phyloP scores from a whole-genome alignment of 2,113 vertebrate species.

The Rhipidura dahli region DNA sequence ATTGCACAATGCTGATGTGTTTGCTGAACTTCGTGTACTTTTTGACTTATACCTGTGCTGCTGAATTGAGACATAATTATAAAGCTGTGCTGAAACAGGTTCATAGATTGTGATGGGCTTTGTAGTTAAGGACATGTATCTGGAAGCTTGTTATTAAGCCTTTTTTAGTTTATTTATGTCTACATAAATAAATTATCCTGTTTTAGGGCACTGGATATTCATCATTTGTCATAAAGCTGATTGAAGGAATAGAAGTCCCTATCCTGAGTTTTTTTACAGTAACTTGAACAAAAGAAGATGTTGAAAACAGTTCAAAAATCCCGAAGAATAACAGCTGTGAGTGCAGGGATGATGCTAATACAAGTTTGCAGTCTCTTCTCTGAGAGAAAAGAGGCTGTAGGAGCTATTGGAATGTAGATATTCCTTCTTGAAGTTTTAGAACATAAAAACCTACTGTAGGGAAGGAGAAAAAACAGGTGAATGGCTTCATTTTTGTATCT shows the following conservation, averaged over 20 bases:
- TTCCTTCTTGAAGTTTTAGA: background rate
- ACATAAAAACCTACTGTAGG: background rate
- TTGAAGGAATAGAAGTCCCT: background rate
- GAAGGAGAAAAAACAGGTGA: background rate
- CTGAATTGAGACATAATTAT: background rate
- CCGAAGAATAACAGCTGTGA: background rate
- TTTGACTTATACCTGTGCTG: background rate
- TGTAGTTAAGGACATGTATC: background rate
- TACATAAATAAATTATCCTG: background rate
- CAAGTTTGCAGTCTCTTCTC: background rate
- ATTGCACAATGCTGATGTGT: background rate
- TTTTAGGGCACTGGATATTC: background rate
- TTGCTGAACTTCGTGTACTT: constrained; percentile 2
- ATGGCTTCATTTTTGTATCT: background rate
- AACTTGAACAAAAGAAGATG: background rate
- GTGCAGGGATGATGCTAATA: background rate
- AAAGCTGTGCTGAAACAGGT: background rate
- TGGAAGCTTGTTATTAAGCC: background rate
- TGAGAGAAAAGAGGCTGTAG: background rate
- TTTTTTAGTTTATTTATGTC: background rate
- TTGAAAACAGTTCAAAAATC: background rate
- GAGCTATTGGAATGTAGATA: background rate
- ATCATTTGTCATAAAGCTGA: background rate
- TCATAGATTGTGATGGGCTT: background rate
- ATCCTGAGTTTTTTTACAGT: background rate